Evolutionary conservation across 1,140 invertebrate genomes (phyloP), one percentile per base, ranked within the genome.

Genomic region (Marisa cornuarietis): DNA sequence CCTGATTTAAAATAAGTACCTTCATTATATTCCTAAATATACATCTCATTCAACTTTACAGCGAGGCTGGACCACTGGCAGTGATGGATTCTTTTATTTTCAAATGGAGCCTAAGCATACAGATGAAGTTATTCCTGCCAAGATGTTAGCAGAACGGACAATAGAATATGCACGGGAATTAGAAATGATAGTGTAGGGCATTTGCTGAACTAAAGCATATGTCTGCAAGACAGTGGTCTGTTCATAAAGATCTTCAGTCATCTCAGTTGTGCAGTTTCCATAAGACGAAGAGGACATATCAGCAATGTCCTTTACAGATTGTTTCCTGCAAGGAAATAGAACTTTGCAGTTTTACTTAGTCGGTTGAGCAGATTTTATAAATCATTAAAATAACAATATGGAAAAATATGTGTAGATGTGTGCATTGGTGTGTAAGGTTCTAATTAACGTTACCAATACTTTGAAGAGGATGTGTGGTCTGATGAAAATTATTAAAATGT

Each of bases 161-260:
- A 96, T 99, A 88, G 96, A 97, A 90, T 99, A 99, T 93, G 98
- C 98, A 22, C 94, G 95, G 89, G 98, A 99, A 93, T 93, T 99
- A 74, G 98, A 99, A 93, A 99, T 98, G 96, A 99, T 99, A 93
- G 97, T 99, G 76, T 99, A 96, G 79, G 24, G 74, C 49, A 13
- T 42, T 42, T 72, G 24, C 11, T 14, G 22, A 18, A 22, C 65
- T 18, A 13, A 31, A 68, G 65, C 22, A 68, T 9, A 10, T 11
- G 6, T 68, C 26, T 68, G 22, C 26, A 31, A 31, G 11, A 22
- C 22, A 31, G 65, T 42, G 65, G 22, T n/a, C 26, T 68, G 22
- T 13, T 68, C 26, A 13, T 68, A 13, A 31, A 31, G 3, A 68
- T 13, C 26, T 68, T 24, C 26, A 31, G 9, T 68, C 13, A 31